Evolutionary conservation across 2,888 invertebrate species (phyloP), one percentile per base, ranked within the genome.

Genomic region (Pinctada fucata): DNA sequence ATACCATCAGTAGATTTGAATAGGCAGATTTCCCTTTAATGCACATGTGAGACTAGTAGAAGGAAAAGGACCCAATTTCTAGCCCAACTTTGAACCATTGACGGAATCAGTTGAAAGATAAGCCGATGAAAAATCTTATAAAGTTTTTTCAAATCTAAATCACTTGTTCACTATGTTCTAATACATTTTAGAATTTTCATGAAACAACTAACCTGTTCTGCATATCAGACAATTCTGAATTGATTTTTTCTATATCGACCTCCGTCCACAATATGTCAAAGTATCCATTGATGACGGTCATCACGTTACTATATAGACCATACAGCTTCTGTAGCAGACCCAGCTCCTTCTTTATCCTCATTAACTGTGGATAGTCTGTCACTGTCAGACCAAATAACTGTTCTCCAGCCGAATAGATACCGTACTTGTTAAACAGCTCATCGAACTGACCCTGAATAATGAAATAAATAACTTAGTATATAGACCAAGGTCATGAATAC

Each of bases 191-290:
- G 31, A 31, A 31, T 31, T 31, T 31, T 31, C 31, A 31, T 31
- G 31, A 31, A 31, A 31, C 31, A 31, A 31, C 31, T 31, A 31
- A 31, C 92, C 90, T 90, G 83, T 90, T 91, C 72, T 91, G 91
- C 50, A 92, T 87, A 64, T 92, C 92, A 48, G 78, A 70, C 3
- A 92, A 85, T 75, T 92, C 91, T 10, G 82, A 81, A 76, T 90
- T 91, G 81, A 92, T 92, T 75, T 90, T 91, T 50, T 91, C 91
- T 79, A 92, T 91, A 81, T 92, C 91, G 50, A 92, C 91, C 65
- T 92, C 92, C 6, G 88, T 85, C 92, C 92, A 92, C 4, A 89
- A 85, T 47, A 92, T 89, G 80, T 92, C 92, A 81, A 85, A 91
- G 86, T 92, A 92, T 10, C 92, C 90, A 82, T 88, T 88, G 50